Evolutionary conservation across 1,140 invertebrate species (phyloP), one percentile per base, ranked within the genome.

Genomic region (Pomacea maculata): DNA sequence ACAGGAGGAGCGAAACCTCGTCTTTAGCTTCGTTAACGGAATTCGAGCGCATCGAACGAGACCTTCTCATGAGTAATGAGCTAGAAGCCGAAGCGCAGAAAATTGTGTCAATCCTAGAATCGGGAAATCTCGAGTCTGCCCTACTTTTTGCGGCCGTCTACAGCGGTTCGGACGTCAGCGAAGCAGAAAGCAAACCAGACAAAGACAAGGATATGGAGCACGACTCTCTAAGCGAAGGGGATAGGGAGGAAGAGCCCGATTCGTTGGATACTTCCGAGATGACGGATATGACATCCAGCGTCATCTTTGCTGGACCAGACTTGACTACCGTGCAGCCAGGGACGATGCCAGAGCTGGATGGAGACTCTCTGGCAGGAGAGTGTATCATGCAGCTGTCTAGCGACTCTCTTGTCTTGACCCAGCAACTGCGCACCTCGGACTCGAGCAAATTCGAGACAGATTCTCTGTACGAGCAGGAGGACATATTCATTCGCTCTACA

Each of bases 31-130:
- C 89, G n/a, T 82, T 91, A 29, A 85, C 82, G 82, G 90, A 91
- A 83, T 91, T 91, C 87, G 90, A 91, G 82, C 83, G 85, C 77
- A 84, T 91, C 29, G 90, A 91, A 82, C 82, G 86, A 74, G 89
- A 91, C 79, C 82, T 88, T 65, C 68, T 75, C 61, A 82, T 88
- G 21, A 85, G 87, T 68, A 86, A 88, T 75, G 86, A 90, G 81
- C 79, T 91, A 25, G 87, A 90, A 75, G 87, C 85, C 54, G 90
- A 91, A 85, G 90, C 90, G 71, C 87, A 89, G 75, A 91, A 90
- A 83, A 90, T 91, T 79, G 90, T 90, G 7, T 96, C 95, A 0
- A 95, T 96, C 87, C 95, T 97, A 89, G 96, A 97, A 89, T 90
- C 91, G 78, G 96, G 97, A 84, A 95, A 95, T 72, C 88, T 97